Evolutionary conservation across 2,888 invertebrate species (phyloP), one percentile per base, ranked within the genome.

Genomic region (Linnaemya tessellans): DNA sequence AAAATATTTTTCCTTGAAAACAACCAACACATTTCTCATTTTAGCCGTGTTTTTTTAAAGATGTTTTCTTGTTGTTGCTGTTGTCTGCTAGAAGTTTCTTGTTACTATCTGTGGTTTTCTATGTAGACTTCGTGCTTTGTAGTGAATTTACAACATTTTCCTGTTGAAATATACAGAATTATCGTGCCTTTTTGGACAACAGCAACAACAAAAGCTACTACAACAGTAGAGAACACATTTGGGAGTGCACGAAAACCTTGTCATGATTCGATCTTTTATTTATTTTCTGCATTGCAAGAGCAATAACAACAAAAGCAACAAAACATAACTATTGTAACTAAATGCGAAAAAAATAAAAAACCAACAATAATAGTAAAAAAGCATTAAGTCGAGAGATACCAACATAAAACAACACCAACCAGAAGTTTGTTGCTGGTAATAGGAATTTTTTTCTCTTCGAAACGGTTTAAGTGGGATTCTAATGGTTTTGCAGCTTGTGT

Each of bases 211-310:
- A 79, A 10, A 43, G 20, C 51, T 9, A 49, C 43, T 25, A 62
- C 38, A 51, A 49, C 18, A 73, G 15, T 58, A 65, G 46, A 70
- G 70, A 71, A 77, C 82, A 51, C 56, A 85, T 85, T 85, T 85
- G 85, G 85, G 85, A 85, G 85, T 86, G 90, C 90, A 91, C 91
- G 91, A 91, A 90, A 91, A 89, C 88, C 88, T 91, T 91, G 90
- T 90, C 91, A 90, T 91, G 91, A 90, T 90, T 90, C 90, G 90
- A 88, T 88, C 88, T 88, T 87, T 88, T 88, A 87, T 88, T 87
- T 87, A 90, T 90, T 87, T 86, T 81, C 84, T 86, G 79, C 64
- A 68, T 58, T 82, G 70, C 71, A 65, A 65, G 49, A 49, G 68
- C 68, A 70, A 73, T 62, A 68, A 60, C 38, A 68, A 60, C 38